Conservation (phyloP, 2,888 invertebrate species). For the Meandrusa payeni region DNA sequence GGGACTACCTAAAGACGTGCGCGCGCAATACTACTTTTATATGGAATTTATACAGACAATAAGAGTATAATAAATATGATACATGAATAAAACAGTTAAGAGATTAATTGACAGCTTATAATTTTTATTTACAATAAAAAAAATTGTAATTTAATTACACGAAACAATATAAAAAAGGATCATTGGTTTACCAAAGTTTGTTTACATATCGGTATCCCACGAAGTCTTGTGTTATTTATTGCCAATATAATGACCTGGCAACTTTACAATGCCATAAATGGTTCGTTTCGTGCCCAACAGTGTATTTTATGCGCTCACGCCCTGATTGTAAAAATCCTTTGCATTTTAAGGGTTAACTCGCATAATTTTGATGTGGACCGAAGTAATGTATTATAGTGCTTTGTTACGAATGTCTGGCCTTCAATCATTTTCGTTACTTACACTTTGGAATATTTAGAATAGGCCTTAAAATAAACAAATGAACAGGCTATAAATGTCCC, state of each 20-base stretch:
- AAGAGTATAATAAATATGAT: too few species aligned
- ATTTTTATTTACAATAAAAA: too few species aligned
- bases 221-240: slow-evolving; percentile 53
- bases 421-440: not conserved
- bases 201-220: slow-evolving; percentile 38
- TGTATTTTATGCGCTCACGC: slow-evolving; percentile 37
- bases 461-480: too few species aligned
- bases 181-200: slow-evolving; percentile 28
- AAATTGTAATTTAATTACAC: too few species aligned
- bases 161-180: not conserved
- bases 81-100: too few species aligned
- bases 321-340: slow-evolving; percentile 34
- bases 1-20: too few species aligned
- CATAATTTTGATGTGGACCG: slow-evolving; percentile 11
- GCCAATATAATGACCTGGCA: slow-evolving; percentile 60
- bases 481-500: too few species aligned
- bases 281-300: slow-evolving; percentile 28
- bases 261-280: slow-evolving; percentile 46
- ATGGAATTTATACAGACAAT: too few species aligned
- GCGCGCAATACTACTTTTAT: too few species aligned
- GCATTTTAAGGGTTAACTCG: slow-evolving; percentile 15
- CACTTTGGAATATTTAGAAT: not conserved
- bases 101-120: too few species aligned
- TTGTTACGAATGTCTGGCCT: slow-evolving; percentile 1
- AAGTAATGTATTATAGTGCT: slow-evolving; percentile 10